Evolutionary conservation across 2,888 invertebrate species (phyloP).

Genomic region (Eristalinus sepulchralis): DNA sequence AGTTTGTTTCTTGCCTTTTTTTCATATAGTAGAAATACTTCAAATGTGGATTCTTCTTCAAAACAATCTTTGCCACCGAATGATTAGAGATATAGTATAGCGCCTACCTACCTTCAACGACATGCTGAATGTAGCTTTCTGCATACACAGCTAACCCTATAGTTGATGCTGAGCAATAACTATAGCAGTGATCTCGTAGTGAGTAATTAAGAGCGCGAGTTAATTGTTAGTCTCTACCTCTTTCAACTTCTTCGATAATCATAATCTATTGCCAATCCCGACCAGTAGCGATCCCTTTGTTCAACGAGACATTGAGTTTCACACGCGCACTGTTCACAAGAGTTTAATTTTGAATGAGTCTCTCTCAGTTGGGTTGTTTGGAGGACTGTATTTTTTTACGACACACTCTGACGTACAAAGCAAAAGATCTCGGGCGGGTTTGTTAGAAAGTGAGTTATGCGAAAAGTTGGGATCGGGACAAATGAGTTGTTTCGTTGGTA

Average conservation of each 20-base stretch:
- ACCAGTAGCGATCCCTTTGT: neutral
- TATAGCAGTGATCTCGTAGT: neutral
- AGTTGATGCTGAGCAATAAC: neutral
- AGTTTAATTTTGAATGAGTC: neutral
- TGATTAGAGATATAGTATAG: neutral
- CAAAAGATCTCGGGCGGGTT: too few relatives aligned
- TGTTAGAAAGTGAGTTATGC: too few relatives aligned
- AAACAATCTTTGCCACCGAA: neutral
- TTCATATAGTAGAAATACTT: too few relatives aligned
- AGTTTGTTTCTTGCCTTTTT: neutral
- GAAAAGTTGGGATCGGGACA: too few relatives aligned
- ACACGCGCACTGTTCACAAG: neutral
- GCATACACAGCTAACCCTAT: conserved; percentile 3
- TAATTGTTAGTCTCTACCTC: conserved; percentile 23
- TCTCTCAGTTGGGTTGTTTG: neutral
- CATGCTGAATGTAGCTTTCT: conserved; percentile 23
- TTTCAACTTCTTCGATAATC: neutral
- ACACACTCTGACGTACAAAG: conserved; percentile 50
- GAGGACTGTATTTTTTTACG: neutral
- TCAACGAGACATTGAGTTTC: neutral
- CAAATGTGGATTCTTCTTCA: neutral
- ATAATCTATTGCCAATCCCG: neutral
- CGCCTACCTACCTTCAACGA: conserved; percentile 57
- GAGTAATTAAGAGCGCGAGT: conserved; percentile 20
- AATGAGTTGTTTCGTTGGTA: conserved; percentile 9